Base-by-base conservation (phyloP, 2,113 vertebrate genomes). In the Bubo blakistoni region DNA sequence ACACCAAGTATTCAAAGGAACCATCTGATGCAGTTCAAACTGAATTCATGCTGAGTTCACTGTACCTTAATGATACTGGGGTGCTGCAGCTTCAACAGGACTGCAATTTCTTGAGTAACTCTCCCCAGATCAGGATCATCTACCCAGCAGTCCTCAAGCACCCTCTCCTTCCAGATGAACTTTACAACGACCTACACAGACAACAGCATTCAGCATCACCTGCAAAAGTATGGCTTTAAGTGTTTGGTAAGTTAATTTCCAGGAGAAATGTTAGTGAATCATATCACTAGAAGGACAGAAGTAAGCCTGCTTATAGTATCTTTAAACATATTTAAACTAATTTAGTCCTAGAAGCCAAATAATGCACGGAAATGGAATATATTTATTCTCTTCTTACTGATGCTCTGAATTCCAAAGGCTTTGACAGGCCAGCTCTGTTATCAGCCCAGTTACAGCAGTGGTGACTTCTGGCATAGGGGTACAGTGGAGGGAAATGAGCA, bases 61-160 rank as follows among this genome's bases (percentile, higher is more conserved):
- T 32, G 34, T 93, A 99, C 99, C 99, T 98, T 98, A 72, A 99
- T 98, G 62, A 99, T 99, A 79, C 97, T 99, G 95, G 98, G 97
- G 38, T 99, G 99, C 54, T 98, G 97, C 79, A 99, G 96, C 86
- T 98, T 98, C 62, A 98, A 98, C 52, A 99, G 98, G 94, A 99
- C 99, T 71, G 98, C 97, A 4, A 99, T 99, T 98, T 99, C 99
- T 54, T 99, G 98, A 92, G 99, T 99, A 59, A 99, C 98, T 76
- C 92, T 98, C 7, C 99, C 99, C 80, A 99, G 94, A 49, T 98
- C 97, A 88, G 98, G 98, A 82, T 99, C 99, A 8, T 99, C 98
- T 7, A 99, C 97, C 99, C 99, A 99, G 96, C 99, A 99, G 90
- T 99, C 99, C 22, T 97, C 98, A 72, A 99, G 96, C 61, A 99